phyloP scores from a whole-genome alignment of 2,888 invertebrate genomes.

The Bombylius discolor region DNA sequence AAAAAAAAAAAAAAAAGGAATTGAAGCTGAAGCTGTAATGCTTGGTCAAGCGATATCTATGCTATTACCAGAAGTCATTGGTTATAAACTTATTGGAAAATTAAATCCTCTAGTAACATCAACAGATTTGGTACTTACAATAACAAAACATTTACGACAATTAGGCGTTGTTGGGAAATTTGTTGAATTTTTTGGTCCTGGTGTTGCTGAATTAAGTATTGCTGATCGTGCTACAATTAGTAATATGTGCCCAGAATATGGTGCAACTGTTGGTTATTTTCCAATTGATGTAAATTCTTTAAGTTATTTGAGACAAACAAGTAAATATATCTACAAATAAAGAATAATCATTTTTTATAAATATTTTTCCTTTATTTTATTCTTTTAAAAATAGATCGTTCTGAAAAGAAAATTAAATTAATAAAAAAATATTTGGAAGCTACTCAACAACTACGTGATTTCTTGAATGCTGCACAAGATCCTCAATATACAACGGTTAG shows the following conservation, averaged over 20 bases:
- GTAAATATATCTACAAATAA: constrained; percentile 36
- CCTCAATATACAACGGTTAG: constrained; percentile 61
- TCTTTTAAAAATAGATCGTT: constrained; percentile 48
- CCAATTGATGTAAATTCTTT: constrained; percentile 76
- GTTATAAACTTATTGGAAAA: constrained; percentile 75
- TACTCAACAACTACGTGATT: constrained; percentile 75
- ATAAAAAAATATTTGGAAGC: constrained; percentile 72
- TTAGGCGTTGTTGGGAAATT: constrained; percentile 96
- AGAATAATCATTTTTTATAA: background rate
- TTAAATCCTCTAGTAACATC: constrained; percentile 78
- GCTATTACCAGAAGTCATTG: constrained; percentile 91
- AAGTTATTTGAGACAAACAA: constrained; percentile 73
- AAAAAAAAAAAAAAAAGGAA: constrained; percentile 42
- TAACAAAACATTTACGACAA: constrained; percentile 88
- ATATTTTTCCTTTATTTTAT: background rate
- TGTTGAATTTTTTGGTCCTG: constrained; percentile 96
- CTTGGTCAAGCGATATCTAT: constrained; percentile 94
- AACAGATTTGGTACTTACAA: constrained; percentile 92
- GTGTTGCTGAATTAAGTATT: constrained; percentile 78
- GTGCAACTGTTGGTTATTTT: constrained; percentile 92
- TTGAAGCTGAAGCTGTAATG: constrained; percentile 99
- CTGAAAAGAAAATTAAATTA: constrained; percentile 57
- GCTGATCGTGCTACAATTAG: constrained; percentile 96
- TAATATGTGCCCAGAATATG: constrained; percentile 98
- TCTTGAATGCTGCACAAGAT: constrained; percentile 57